Percentiles rank a stretch among this genome's conserved stretches.
Conservation (phyloP, 2,888 invertebrate genomes). For the Hipparchia semele region DNA sequence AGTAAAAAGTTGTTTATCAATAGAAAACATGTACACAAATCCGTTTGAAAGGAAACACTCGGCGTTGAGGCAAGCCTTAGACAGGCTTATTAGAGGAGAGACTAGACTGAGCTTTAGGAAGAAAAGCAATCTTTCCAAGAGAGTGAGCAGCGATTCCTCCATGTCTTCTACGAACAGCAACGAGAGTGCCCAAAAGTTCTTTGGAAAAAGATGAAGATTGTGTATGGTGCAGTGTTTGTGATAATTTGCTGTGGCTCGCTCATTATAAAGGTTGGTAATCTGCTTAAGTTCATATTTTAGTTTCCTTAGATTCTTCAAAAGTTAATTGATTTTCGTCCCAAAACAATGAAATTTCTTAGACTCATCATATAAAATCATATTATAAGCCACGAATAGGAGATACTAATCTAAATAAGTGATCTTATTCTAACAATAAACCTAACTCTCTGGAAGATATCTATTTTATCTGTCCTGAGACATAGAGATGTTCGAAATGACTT, state of each 20-base stretch:
- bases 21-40: slow-evolving; percentile 84
- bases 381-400: too few species aligned
- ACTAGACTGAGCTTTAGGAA: slow-evolving; percentile 66
- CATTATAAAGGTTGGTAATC: slow-evolving; percentile 61
- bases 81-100: slow-evolving; percentile 83
- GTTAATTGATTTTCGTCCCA: too few species aligned
- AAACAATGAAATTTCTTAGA: too few species aligned
- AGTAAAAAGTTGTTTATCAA: slow-evolving; percentile 5
- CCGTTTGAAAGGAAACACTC: slow-evolving; percentile 88
- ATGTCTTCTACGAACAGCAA: slow-evolving; percentile 59
- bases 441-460: too few species aligned
- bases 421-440: too few species aligned
- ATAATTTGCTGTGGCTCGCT: slow-evolving; percentile 52
- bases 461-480: too few species aligned
- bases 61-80: slow-evolving; percentile 85
- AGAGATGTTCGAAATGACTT: too few species aligned
- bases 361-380: too few species aligned
- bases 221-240: slow-evolving; percentile 63
- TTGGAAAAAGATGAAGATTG: slow-evolving; percentile 64
- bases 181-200: slow-evolving; percentile 54
- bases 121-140: slow-evolving; percentile 57
- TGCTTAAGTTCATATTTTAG: background rate
- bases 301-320: too few species aligned
- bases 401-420: too few species aligned
- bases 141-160: slow-evolving; percentile 60